phyloP scores from a whole-genome alignment of 2,797 vertebrate genomes.

The Parambassis ranga region DNA sequence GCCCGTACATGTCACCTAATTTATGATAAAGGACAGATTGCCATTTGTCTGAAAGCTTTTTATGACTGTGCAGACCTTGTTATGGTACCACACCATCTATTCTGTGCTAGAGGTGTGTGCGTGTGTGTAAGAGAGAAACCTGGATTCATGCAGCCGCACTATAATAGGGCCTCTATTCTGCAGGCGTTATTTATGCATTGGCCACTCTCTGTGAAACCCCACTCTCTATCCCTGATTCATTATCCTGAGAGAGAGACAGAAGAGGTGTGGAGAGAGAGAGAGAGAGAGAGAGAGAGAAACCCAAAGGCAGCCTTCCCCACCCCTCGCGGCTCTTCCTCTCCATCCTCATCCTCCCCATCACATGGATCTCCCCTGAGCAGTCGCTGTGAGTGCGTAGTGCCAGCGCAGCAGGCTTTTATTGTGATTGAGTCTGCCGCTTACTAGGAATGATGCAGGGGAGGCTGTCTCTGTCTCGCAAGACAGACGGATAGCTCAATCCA shows the following conservation, averaged over 20 bases:
- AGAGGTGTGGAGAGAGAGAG: conserved; percentile 29
- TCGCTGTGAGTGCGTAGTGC: conserved; percentile 41
- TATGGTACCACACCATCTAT: conserved; percentile 70
- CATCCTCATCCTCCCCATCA: conserved; percentile 48
- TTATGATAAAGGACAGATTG: conserved; percentile 74
- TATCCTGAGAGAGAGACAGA: conserved; percentile 60
- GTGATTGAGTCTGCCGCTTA: conserved; percentile 77
- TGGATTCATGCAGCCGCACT: conserved; percentile 43
- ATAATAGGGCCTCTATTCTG: conserved; percentile 51
- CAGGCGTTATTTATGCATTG: conserved; percentile 79
- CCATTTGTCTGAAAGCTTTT: conserved; percentile 83
- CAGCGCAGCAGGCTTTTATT: conserved; percentile 72
- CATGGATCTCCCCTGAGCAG: conserved; percentile 68
- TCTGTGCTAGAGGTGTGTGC: conserved; percentile 51
- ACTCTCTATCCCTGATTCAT: conserved; percentile 74
- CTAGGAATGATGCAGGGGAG: conserved; percentile 72
- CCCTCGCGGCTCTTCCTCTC: conserved; percentile 10
- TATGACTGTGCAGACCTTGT: conserved; percentile 75
- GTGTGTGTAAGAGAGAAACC: neutral
- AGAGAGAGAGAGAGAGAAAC: no score
- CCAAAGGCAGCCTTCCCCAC: neutral
- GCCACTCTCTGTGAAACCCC: conserved; percentile 65
- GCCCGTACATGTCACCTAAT: conserved; percentile 60
- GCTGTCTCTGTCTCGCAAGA: conserved; percentile 49
- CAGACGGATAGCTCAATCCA: conserved; percentile 68